These are phyloP conservation scores for Zaprionus ghesquierei DNA, from an alignment of 1,140 invertebrate species.

Conservation along the genomic window DNA sequence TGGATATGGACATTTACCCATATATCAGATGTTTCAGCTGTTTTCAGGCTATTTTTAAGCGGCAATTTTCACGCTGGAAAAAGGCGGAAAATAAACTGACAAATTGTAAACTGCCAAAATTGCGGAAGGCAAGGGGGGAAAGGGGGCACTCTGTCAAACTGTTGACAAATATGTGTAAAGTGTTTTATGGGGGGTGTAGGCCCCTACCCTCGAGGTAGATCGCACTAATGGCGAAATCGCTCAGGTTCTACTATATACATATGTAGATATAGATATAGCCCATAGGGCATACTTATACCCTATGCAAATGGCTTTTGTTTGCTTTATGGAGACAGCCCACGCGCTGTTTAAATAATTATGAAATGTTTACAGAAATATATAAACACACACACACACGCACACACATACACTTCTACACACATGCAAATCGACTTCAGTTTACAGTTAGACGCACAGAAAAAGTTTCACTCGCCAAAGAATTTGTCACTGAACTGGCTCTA, in stretches of 20 bases:
- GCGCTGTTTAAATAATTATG: conserved; percentile 60
- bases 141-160: conserved; percentile 46
- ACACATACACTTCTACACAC: not conserved
- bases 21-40: conserved; percentile 30
- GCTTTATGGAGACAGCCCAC: conserved; percentile 26
- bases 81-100: conserved; percentile 35
- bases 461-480: conserved; percentile 64
- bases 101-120: conserved; percentile 73
- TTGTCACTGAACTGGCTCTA: conserved; percentile 29
- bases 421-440: conserved; percentile 33
- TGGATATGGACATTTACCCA: not conserved
- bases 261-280: conserved; percentile 1
- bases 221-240: conserved; percentile 60
- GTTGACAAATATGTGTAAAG: conserved; percentile 71
- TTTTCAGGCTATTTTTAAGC: conserved; percentile 31
- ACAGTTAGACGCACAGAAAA: conserved; percentile 38
- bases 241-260: no score
- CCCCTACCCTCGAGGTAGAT: not conserved
- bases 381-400: conserved; percentile 15
- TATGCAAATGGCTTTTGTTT: conserved; percentile 11
- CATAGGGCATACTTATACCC: no score
- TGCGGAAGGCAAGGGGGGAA: conserved; percentile 54
- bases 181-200: conserved; percentile 9
- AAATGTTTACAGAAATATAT: conserved; percentile 56
- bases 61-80: conserved; percentile 40